Evolutionary conservation across 2,797 vertebrate species (phyloP).

Genomic region (Okamejei kenojei): DNA sequence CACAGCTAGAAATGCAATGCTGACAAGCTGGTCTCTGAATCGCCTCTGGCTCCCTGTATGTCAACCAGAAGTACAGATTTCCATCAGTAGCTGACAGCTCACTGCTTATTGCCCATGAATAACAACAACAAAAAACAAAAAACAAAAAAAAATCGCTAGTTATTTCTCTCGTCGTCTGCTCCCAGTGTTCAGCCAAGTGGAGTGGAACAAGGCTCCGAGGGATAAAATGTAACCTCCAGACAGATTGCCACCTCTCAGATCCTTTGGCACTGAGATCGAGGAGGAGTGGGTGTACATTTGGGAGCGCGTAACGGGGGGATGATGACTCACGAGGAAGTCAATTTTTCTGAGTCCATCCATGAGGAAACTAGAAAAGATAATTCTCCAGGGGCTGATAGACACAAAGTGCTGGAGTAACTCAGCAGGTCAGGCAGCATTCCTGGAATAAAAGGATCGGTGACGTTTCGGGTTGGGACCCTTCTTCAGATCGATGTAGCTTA

Average conservation of each 20-base stretch:
- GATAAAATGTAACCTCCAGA: constrained; percentile 4
- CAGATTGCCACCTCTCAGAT: not conserved
- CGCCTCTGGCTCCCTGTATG: not conserved
- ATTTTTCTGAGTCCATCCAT: not conserved
- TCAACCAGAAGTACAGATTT: constrained; percentile 33
- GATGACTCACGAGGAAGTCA: not conserved
- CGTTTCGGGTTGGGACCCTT: too few species aligned
- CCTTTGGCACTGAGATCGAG: not conserved
- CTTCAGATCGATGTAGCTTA: too few species aligned
- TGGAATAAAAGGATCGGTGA: too few species aligned
- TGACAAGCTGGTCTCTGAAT: not conserved
- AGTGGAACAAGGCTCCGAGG: constrained; percentile 6
- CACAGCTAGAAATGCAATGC: constrained; percentile 4
- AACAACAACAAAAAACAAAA: not conserved
- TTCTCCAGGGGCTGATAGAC: not conserved
- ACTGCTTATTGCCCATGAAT: constrained; percentile 11
- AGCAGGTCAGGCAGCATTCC: too few species aligned
- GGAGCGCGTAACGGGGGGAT: not conserved
- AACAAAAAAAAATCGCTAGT: not conserved
- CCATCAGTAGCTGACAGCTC: constrained; percentile 18
- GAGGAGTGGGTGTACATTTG: not conserved
- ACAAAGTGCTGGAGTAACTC: too few species aligned
- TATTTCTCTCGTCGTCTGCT: not conserved
- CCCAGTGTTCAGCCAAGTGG: not conserved
- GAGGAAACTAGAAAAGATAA: not conserved